Evolutionary conservation across 2,113 vertebrate genomes (phyloP).

Genomic region (Cebidichthys violaceus): DNA sequence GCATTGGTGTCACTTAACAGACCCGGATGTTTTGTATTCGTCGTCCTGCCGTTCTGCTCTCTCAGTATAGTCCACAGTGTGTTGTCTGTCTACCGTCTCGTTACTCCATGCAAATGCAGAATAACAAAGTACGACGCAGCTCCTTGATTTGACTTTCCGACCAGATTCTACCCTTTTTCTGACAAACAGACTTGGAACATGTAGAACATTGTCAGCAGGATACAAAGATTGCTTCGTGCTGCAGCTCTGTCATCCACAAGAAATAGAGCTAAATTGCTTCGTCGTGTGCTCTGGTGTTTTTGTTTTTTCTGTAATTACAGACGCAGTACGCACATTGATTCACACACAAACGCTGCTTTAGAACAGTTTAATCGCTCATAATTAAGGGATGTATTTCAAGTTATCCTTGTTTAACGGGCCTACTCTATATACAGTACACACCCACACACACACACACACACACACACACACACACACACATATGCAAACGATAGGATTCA

Average conservation of each 20-base stretch:
- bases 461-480: not conserved
- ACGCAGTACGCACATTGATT: too few relatives aligned
- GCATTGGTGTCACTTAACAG: too few relatives aligned
- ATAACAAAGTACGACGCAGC: not conserved
- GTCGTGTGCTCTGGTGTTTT: not conserved
- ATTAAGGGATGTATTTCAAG: slow-evolving; percentile 59
- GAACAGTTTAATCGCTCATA: not conserved
- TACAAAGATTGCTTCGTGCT: not conserved
- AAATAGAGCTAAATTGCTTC: not conserved
- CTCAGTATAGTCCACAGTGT: too few relatives aligned
- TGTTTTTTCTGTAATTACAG: not conserved
- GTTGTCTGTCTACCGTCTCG: too few relatives aligned
- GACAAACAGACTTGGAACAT: not conserved
- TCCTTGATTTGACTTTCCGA: not conserved
- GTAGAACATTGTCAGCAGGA: slow-evolving; percentile 1
- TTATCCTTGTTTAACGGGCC: slow-evolving; percentile 59
- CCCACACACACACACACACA: not conserved
- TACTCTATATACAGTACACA: not conserved
- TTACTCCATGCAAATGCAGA: too few relatives aligned
- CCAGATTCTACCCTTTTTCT: not conserved
- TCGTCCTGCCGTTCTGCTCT: too few relatives aligned
- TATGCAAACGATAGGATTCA: not conserved
- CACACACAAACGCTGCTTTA: not conserved
- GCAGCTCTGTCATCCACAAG: not conserved
- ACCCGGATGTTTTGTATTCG: too few relatives aligned